phyloP scores from a whole-genome alignment of 2,888 invertebrate species.

The Pseudococcus jackbeardsleyi region DNA sequence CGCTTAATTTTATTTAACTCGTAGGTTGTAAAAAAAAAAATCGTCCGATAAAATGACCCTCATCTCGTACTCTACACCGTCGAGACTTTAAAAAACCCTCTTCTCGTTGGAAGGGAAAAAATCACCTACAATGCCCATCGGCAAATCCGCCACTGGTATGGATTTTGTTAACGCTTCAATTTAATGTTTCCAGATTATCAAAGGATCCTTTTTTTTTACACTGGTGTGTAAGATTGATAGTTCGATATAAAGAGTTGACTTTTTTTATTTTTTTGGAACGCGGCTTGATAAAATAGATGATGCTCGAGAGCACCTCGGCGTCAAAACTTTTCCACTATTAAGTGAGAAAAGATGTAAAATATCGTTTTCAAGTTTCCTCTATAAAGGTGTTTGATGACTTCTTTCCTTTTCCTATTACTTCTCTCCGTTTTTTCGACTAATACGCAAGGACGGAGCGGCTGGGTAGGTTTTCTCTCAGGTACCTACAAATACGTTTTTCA shows the following conservation, averaged over 20 bases:
- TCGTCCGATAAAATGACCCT: constrained; percentile 16
- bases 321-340: constrained; percentile 34
- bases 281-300: constrained; percentile 41
- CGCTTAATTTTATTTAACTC: constrained; percentile 2
- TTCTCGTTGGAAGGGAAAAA: not conserved
- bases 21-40: not conserved
- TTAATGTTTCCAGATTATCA: constrained; percentile 18
- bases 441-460: not conserved
- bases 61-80: not conserved
- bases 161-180: constrained; percentile 41
- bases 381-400: constrained; percentile 41
- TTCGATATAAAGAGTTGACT: constrained; percentile 37
- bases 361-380: constrained; percentile 23
- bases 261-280: not conserved
- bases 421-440: not conserved
- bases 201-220: not conserved
- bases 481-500: no score
- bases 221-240: not conserved
- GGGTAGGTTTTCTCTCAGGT: not conserved
- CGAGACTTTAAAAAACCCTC: not conserved
- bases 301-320: constrained; percentile 39
- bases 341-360: constrained; percentile 52
- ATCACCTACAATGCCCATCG: not conserved
- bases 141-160: not conserved
- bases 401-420: constrained; percentile 5